Evolutionary conservation across 1,140 invertebrate genomes (phyloP).

Genomic region (Neodiprion pinetum): DNA sequence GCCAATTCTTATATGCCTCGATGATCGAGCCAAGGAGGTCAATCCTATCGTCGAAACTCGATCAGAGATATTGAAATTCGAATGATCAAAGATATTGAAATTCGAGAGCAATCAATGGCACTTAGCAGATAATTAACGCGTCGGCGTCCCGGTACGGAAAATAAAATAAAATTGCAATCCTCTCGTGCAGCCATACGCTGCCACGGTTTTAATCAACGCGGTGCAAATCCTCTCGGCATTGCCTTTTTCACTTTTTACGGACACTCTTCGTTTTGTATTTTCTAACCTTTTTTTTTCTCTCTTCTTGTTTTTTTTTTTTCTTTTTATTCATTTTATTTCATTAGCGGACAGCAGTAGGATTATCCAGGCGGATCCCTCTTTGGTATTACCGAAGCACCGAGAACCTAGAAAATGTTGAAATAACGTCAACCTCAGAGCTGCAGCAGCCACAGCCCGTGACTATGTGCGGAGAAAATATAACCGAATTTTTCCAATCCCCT

Average conservation of each 20-base stretch:
- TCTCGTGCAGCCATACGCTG: constrained; percentile 44
- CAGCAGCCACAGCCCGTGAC: not conserved
- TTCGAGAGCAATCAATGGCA: too few relatives aligned
- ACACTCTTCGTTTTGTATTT: constrained; percentile 30
- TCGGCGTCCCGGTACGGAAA: not conserved
- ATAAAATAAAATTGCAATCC: constrained; percentile 20
- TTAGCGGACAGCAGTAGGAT: constrained; percentile 57
- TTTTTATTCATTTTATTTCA: constrained; percentile 52
- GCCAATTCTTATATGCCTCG: too few relatives aligned
- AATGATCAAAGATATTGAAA: too few relatives aligned
- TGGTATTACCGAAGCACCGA: constrained; percentile 55
- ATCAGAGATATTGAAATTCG: too few relatives aligned
- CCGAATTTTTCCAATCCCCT: not conserved
- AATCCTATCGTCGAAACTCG: too few relatives aligned
- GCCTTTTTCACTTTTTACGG: constrained; percentile 38
- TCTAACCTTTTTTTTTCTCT: not conserved
- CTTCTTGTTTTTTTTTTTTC: not conserved
- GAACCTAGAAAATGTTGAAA: constrained; percentile 51
- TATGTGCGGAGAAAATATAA: not conserved
- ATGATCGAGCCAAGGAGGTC: too few relatives aligned
- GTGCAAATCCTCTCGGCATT: constrained; percentile 52
- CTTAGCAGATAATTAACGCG: too few relatives aligned
- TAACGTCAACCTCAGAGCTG: not conserved
- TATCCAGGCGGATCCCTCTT: constrained; percentile 48
- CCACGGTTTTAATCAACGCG: constrained; percentile 57